Conservation (phyloP, 2,888 invertebrate genomes). For the Eupithecia tripunctaria region DNA sequence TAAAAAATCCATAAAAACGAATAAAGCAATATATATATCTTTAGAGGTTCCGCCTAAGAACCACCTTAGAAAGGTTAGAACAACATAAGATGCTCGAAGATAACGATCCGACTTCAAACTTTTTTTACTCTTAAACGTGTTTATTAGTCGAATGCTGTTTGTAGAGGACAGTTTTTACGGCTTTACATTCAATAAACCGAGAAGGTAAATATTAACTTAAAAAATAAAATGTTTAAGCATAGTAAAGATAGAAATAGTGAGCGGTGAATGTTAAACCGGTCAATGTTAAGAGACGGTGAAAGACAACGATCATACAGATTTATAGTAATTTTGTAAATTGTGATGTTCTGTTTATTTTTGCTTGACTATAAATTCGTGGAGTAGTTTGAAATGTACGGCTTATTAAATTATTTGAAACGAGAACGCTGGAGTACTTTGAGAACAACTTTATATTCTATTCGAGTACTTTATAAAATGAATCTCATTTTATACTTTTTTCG, state of each 20-base stretch:
- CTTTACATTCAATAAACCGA: constrained; percentile 43
- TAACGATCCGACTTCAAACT: constrained; percentile 16
- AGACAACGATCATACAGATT: background rate
- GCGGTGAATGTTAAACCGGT: background rate
- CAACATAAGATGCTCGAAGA: constrained; percentile 12
- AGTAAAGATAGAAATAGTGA: constrained; percentile 27
- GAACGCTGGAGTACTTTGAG: too few species aligned
- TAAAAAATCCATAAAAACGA: background rate
- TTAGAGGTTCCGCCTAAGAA: background rate
- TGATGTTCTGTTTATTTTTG: too few species aligned
- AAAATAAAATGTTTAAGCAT: constrained; percentile 22
- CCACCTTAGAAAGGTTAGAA: constrained; percentile 19
- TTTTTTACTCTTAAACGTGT: constrained; percentile 33
- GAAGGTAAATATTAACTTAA: constrained; percentile 42
- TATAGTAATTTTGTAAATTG: background rate
- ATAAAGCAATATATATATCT: constrained; percentile 1
- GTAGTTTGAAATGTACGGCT: too few species aligned
- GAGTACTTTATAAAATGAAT: too few species aligned
- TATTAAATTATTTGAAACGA: too few species aligned
- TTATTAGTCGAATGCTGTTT: constrained; percentile 43
- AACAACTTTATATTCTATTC: too few species aligned
- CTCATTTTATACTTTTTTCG: too few species aligned
- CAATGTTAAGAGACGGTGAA: background rate
- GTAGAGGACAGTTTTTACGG: constrained; percentile 45
- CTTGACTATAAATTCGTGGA: too few species aligned